A percentile compares a stretch with the other conserved stretches of the same genome.
These are phyloP conservation scores for Pteropus rufus DNA, from an alignment of 2,797 vertebrate genomes.

Conservation along the genomic window DNA sequence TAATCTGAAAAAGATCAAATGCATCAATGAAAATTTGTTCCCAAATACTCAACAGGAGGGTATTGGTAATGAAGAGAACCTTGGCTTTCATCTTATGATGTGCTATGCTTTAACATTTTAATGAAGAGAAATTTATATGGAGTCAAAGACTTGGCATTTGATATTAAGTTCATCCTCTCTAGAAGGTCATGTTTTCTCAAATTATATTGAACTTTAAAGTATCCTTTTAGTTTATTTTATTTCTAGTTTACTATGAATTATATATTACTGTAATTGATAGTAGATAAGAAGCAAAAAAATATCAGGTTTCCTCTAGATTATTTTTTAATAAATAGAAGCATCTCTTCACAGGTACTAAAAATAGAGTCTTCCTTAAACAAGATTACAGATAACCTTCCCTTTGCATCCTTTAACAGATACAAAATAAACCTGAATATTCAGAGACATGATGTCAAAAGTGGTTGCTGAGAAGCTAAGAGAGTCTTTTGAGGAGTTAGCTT, in stretches of 20 bases:
- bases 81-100: slow-evolving; percentile 60
- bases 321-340: neutral
- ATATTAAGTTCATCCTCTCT: slow-evolving; percentile 61
- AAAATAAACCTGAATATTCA: neutral
- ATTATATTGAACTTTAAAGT: slow-evolving; percentile 30
- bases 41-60: slow-evolving; percentile 49
- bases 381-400: neutral
- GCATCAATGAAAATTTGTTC: slow-evolving; percentile 41
- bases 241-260: slow-evolving; percentile 7
- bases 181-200: slow-evolving; percentile 45
- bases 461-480: neutral
- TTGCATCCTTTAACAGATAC: neutral
- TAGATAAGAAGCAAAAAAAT: neutral
- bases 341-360: neutral
- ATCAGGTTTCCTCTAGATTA: neutral
- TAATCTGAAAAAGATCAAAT: slow-evolving; percentile 69
- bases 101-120: slow-evolving; percentile 36
- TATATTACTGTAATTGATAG: neutral
- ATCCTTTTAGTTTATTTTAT: neutral
- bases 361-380: neutral
- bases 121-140: slow-evolving; percentile 46
- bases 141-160: slow-evolving; percentile 37
- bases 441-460: neutral
- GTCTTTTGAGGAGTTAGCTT: neutral
- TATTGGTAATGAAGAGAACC: slow-evolving; percentile 55